phyloP scores from a whole-genome alignment of 2,888 invertebrate species.

The Lepeophtheirus nordmannii region DNA sequence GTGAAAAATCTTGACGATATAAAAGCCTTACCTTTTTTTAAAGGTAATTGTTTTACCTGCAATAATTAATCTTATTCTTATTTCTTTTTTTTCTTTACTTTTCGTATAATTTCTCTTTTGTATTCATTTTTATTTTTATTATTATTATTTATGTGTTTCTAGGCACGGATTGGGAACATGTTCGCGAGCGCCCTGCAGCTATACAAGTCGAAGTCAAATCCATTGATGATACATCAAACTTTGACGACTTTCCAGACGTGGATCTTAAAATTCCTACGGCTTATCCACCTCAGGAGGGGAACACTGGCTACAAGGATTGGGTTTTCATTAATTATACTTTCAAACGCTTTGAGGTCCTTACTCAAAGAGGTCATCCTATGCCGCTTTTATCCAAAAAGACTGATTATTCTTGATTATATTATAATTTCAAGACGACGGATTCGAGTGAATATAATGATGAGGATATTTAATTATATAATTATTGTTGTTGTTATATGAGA shows the following conservation, averaged over 20 bases:
- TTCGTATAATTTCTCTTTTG: neutral
- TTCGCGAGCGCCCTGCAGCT: constrained; percentile 92
- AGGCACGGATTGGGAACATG: constrained; percentile 96
- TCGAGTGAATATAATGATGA: neutral
- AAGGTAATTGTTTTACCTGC: constrained; percentile 32
- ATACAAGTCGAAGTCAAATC: constrained; percentile 94
- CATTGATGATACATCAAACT: constrained; percentile 98
- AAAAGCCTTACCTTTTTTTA: constrained; percentile 77
- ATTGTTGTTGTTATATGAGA: neutral
- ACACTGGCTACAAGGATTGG: constrained; percentile 83
- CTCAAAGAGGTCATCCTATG: constrained; percentile 51
- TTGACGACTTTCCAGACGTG: constrained; percentile 99
- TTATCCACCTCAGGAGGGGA: neutral
- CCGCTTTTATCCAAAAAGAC: constrained; percentile 7
- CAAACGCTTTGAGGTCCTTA: constrained; percentile 93
- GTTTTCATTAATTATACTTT: constrained; percentile 99
- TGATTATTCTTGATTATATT: neutral
- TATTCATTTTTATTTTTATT: no score
- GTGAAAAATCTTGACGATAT: constrained; percentile 85
- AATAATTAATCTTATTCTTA: neutral
- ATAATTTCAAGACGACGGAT: neutral
- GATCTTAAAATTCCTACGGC: constrained; percentile 90
- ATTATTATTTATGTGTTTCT: constrained; percentile 27
- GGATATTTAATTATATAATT: neutral
- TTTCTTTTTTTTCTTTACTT: neutral